These are phyloP conservation scores for Baccha elongata DNA, from an alignment of 2,888 invertebrate species.

Conservation along the genomic window DNA sequence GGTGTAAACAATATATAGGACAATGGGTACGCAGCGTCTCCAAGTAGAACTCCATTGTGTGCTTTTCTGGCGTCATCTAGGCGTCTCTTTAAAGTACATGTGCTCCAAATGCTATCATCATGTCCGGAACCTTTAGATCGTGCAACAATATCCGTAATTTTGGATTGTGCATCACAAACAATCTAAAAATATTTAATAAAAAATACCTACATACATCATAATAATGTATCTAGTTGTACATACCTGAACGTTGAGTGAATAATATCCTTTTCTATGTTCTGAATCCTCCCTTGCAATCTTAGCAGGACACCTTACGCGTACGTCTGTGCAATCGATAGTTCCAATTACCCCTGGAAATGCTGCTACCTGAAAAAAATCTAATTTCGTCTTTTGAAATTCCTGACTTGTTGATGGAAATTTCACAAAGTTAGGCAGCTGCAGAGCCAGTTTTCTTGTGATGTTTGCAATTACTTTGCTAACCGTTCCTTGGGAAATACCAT, in stretches of 20 bases:
- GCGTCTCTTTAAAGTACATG: not conserved
- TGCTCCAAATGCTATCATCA: conserved; percentile 7
- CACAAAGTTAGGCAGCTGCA: too few species aligned
- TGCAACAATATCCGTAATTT: not conserved
- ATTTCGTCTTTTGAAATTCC: not conserved
- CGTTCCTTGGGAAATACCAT: too few species aligned
- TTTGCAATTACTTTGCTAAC: not conserved
- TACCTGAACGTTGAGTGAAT: not conserved
- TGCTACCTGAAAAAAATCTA: not conserved
- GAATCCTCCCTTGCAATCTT: not conserved
- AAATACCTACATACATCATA: too few species aligned
- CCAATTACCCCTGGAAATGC: not conserved
- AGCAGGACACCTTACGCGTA: not conserved
- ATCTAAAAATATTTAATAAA: not conserved
- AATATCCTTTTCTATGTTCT: not conserved
- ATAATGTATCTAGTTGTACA: too few species aligned
- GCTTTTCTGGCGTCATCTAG: not conserved
- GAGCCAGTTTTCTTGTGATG: not conserved
- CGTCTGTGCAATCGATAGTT: not conserved
- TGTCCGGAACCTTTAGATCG: not conserved
- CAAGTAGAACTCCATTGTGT: not conserved
- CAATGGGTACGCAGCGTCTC: not conserved
- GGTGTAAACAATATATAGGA: not conserved
- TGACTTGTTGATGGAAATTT: too few species aligned
- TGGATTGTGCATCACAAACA: not conserved